These are phyloP conservation scores for Eudasyphora cyanicolor DNA, from an alignment of 2,888 invertebrate species.

Conservation along the genomic window DNA sequence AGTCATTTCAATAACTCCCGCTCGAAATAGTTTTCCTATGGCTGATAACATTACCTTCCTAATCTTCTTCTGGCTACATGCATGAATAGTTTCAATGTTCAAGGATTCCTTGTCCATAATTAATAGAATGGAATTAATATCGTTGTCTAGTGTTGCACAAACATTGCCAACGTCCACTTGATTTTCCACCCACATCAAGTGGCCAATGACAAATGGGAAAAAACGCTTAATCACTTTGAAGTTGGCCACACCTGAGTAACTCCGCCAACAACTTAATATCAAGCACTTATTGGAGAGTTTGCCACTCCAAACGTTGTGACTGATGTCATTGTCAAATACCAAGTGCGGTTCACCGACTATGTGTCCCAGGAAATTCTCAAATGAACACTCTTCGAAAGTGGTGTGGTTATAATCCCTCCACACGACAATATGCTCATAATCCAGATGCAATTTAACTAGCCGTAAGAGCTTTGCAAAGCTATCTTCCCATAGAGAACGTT, in stretches of 20 bases:
- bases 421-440: not conserved
- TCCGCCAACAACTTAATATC: not conserved
- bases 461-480: not conserved
- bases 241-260: not conserved
- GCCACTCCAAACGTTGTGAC: not conserved
- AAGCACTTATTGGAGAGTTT: not conserved
- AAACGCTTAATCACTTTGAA: not conserved
- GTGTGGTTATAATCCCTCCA: not conserved
- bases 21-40: not conserved
- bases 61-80: slow-evolving; percentile 3
- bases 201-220: not conserved
- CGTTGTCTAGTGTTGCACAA: slow-evolving; percentile 8
- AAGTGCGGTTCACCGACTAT: not conserved
- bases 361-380: not conserved
- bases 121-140: slow-evolving; percentile 16
- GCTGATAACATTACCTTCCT: no score
- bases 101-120: slow-evolving; percentile 13
- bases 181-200: not conserved
- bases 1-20: slow-evolving; percentile 53
- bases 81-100: not conserved
- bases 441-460: not conserved
- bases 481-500: not conserved
- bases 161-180: not conserved
- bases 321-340: not conserved
- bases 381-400: not conserved